Evolutionary conservation across 2,797 vertebrate species (phyloP).

Genomic region (Choloepus didactylus): DNA sequence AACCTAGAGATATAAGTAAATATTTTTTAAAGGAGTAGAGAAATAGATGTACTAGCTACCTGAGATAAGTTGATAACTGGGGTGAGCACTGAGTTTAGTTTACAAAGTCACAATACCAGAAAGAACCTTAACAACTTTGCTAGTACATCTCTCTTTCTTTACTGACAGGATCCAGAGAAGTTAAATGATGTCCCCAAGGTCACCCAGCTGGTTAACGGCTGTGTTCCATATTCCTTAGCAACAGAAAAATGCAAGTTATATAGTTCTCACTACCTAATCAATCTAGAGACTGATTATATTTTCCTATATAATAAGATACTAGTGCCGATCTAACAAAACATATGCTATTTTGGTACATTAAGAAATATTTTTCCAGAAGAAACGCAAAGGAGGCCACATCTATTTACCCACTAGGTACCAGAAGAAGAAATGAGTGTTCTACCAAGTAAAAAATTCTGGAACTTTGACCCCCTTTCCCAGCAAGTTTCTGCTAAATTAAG

Average conservation of each 20-base stretch:
- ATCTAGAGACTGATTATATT: not conserved
- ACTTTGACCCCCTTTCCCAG: not conserved
- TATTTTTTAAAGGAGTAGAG: not conserved
- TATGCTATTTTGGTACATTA: not conserved
- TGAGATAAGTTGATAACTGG: not conserved
- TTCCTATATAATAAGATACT: not conserved
- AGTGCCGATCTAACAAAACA: conserved; percentile 16
- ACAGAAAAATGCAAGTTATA: not conserved
- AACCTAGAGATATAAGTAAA: not conserved
- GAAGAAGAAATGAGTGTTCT: conserved; percentile 29
- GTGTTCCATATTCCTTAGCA: conserved; percentile 42
- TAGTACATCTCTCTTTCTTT: not conserved
- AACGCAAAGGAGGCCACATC: not conserved
- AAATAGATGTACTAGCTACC: not conserved
- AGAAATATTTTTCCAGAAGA: not conserved
- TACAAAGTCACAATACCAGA: not conserved
- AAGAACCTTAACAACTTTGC: not conserved
- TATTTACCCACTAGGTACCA: not conserved
- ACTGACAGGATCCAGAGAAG: not conserved
- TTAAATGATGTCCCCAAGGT: conserved; percentile 23
- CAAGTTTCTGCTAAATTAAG: conserved; percentile 5
- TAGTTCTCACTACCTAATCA: not conserved
- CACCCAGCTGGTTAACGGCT: conserved; percentile 35
- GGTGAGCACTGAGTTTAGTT: not conserved
- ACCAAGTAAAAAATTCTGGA: not conserved